Evolutionary conservation across 2,113 vertebrate species (phyloP), one percentile per base, ranked within the genome.

Genomic region (Dasyprocta punctata): DNA sequence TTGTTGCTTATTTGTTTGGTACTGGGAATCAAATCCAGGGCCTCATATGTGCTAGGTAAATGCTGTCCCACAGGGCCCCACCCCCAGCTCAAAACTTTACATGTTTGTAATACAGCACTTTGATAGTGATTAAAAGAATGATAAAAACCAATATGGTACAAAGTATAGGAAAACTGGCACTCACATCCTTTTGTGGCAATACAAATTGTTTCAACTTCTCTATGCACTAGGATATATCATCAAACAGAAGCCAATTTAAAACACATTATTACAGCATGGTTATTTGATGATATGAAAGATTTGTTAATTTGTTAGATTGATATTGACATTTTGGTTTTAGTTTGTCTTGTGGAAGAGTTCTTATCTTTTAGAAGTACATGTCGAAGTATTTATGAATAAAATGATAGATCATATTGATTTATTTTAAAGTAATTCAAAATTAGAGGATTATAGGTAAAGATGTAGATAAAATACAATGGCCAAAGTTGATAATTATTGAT

Each of bases 341-440:
- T 38, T 92, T 80, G 20, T 60, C 75, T 92, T 81, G 28, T 89
- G 20, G 19, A 92, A 92, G 33, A 58, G 36, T 81, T n/a, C n/a
- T n/a, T 80, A 75, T 44, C 28, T 56, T 89, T 94, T 82, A 94
- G 24, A 36, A 20, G 36, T 75, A 86, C 61, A 38, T 56, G 58
- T 52, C 93, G 33, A 65, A 36, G 30, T 36, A 65, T 65, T 65
- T 65, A 65, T 65, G 24, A 28, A 65, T 36, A 36, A 65, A 88
- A 92, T 91, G n/a, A 41, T 16, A 56, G 58, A 5, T 69, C 60
- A 87, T 63, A 26, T 58, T 16, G 52, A 80, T 80, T 89, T 80
- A 26, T 33, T 80, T 89, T 94, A 80, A 91, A 80, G 71, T 94
- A 89, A 84, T 49, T 91, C 54, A 71, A 54, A 28, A 22, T n/a